Base-by-base conservation (phyloP, 1,140 invertebrate species). In the Zaprionus vittiger region DNA sequence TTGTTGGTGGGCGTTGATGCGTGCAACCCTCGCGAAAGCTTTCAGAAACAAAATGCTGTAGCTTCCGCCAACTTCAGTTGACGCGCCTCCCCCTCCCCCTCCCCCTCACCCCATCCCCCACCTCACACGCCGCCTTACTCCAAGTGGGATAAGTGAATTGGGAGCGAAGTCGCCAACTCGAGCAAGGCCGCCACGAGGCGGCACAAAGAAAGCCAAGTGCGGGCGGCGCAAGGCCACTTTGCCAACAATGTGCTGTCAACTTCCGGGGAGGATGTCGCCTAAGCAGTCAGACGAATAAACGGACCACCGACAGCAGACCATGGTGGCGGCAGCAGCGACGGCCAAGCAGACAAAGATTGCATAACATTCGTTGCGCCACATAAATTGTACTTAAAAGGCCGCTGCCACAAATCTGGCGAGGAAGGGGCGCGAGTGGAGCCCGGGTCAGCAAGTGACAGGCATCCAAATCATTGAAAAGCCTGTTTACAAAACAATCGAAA, bases 331-430 rank as follows among this genome's bases (percentile, higher is more conserved):
- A 54, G 31, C 63, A 52, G 57, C 56, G 28, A 31, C 24, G 57
- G 63, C 28, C 65, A 22, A 72, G 60, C 41, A 89, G 78, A 90
- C 85, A 72, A 83, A 84, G 71, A 80, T 89, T 90, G 79, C 82
- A 89, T 85, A 90, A 90, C 79, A 85, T 91, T 85, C 82, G 85
- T 87, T 79, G 85, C 90, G 90, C 90, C 81, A 91, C 90, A 91
- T 91, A 91, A 91, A 91, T 91, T 86, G 83, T 90, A 83, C 84
- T 91, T 91, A 91, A 91, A 91, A 91, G 75, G 89, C 79, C 79
- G 80, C 75, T 84, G 81, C 81, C 81, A 81, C 84, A 84, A 87
- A 89, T 83, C 80, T 89, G 73, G 20, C 12, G 44, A 5, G 24
- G 59, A 68, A 49, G 57, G 80, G 75, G 70, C 62, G 54, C 12